phyloP scores from a whole-genome alignment of 2,797 vertebrate genomes.

The Schizopygopsis malacanthus region DNA sequence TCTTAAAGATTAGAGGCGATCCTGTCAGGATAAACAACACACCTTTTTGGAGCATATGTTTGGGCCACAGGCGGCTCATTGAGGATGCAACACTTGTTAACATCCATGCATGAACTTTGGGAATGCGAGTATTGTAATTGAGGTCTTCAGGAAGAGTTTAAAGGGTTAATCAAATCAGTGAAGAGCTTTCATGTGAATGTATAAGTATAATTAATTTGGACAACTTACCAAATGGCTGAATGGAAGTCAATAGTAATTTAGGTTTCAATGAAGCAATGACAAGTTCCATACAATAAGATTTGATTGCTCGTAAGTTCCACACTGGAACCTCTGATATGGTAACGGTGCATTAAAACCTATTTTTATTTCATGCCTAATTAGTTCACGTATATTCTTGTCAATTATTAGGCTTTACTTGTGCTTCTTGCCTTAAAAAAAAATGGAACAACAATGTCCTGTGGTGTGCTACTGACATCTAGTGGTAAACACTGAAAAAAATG shows the following conservation, averaged over 20 bases:
- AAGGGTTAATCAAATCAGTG: neutral
- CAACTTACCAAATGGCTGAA: neutral
- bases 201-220: neutral
- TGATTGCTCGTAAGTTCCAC: neutral
- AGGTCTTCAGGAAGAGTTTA: neutral
- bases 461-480: slow-evolving; percentile 82
- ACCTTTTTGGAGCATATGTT: neutral
- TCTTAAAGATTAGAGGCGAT: slow-evolving; percentile 21
- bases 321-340: neutral
- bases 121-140: neutral
- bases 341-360: neutral
- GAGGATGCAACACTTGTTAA: neutral
- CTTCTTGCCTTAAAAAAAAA: neutral
- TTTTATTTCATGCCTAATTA: neutral
- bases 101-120: neutral
- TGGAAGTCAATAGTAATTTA: neutral
- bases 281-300: neutral
- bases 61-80: neutral
- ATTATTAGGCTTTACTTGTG: neutral
- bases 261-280: neutral
- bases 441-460: slow-evolving; percentile 35
- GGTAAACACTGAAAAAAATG: slow-evolving; percentile 56
- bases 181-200: neutral
- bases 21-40: slow-evolving; percentile 28
- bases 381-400: neutral